These are phyloP conservation scores for Hylomyscus alleni DNA, from an alignment of 2,797 vertebrate species.

Conservation along the genomic window DNA sequence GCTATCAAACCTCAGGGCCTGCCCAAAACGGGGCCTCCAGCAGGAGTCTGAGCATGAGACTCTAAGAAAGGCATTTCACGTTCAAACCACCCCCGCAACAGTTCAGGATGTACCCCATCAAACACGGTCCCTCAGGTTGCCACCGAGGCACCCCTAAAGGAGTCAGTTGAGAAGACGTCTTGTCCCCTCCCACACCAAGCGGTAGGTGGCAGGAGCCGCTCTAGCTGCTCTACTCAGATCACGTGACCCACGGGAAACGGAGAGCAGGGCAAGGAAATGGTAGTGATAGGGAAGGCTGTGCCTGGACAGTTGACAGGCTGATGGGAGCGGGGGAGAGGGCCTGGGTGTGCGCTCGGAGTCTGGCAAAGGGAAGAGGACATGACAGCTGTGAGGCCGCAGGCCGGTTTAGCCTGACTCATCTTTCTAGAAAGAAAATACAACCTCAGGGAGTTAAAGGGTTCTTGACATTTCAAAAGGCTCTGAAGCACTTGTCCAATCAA, in stretches of 20 bases:
- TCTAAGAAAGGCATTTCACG: not conserved
- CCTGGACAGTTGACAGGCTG: not conserved
- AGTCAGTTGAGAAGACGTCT: not conserved
- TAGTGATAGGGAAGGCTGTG: not conserved
- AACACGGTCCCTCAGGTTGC: not conserved
- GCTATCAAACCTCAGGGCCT: not conserved
- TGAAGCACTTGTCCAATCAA: not conserved
- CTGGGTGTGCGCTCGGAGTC: conserved; percentile 42
- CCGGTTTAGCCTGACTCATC: not conserved
- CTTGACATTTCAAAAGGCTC: not conserved
- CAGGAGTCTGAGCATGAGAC: too few species aligned
- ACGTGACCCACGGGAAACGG: not conserved
- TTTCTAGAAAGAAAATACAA: not conserved
- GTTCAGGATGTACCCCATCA: not conserved
- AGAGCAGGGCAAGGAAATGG: conserved; percentile 18
- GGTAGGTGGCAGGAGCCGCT: not conserved
- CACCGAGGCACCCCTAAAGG: not conserved
- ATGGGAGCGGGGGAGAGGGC: not conserved
- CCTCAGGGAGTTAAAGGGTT: not conserved
- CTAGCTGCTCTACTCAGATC: not conserved
- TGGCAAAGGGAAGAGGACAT: not conserved
- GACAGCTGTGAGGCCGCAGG: not conserved
- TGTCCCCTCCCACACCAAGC: not conserved
- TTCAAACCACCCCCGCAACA: not conserved
- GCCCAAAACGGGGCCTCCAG: too few species aligned